Evolutionary conservation across 1,140 invertebrate species (phyloP), one percentile per base, ranked within the genome.

Genomic region (Psix sp.): DNA sequence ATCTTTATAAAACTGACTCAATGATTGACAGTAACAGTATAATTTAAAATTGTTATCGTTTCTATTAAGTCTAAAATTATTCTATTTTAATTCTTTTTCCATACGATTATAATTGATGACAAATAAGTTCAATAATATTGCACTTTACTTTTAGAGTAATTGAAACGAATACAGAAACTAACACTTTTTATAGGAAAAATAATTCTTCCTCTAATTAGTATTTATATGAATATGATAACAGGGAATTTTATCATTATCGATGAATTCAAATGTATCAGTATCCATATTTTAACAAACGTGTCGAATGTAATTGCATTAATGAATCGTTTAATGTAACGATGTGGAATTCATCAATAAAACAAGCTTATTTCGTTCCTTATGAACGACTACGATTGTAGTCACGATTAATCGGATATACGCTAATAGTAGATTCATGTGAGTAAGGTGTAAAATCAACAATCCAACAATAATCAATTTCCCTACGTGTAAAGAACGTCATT

Each of bases 321-420:
- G 13, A 24, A 59, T 52, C 46, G 38, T 60, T 68, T 20, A 46
- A 59, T 60, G 36, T 49, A 42, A 16, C 26, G n/a, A 21, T 10
- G 21, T 5, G 17, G 40, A 70, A 70, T 60, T 60, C 56, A 60
- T 60, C 56, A 54, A 48, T 54, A 60, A 70, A 60, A 70, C 46
- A 68, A 68, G 48, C 51, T 59, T 38, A 68, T 52, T 49, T 49
- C 17, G 15, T 52, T 52, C 54, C 39, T 49, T 43, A 59, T 59
- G 36, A 51, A 67, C 24, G 42, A n/a, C n/a, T 33, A 33, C 36
- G 51, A 49, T 67, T 35, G 7, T 43, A 51, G 29, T 59, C 29
- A 45, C 31, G 42, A 52, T 35, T 40, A 57, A 57, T 43, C 18
- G 33, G 15, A 36, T 42, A 45, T 43, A n/a, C n/a, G n/a, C n/a